These are phyloP conservation scores for Triplophysa rosa DNA, from an alignment of 2,113 vertebrate species.

Conservation along the genomic window DNA sequence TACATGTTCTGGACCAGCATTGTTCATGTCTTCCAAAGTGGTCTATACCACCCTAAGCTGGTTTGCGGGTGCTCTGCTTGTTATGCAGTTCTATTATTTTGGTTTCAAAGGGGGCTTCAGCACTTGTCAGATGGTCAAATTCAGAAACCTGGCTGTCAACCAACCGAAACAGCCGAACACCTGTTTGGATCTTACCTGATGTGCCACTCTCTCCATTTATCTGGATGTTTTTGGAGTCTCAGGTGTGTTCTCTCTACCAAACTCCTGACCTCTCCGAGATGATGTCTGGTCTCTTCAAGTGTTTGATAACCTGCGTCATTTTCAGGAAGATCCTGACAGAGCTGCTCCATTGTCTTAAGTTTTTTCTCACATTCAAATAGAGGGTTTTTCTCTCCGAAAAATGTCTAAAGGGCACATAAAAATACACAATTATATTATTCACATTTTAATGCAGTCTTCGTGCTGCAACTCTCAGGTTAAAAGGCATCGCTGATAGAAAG, in stretches of 20 bases:
- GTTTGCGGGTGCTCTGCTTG: no score
- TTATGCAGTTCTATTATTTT: no score
- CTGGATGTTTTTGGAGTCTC: slow-evolving; percentile 80
- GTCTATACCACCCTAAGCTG: no score
- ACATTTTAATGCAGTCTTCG: background rate
- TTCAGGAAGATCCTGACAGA: slow-evolving; percentile 86
- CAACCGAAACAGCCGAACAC: no score
- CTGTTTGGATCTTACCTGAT: slow-evolving; percentile 74
- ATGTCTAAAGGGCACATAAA: slow-evolving; percentile 70
- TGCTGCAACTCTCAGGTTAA: background rate
- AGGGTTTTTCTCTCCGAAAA: slow-evolving; percentile 84
- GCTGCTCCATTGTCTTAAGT: slow-evolving; percentile 84
- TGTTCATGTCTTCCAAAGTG: no score
- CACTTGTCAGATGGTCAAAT: no score
- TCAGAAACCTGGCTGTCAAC: no score
- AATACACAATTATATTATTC: background rate
- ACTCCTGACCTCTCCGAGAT: slow-evolving; percentile 77
- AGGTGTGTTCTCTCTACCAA: slow-evolving; percentile 74
- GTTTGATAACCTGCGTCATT: slow-evolving; percentile 77
- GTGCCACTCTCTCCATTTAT: slow-evolving; percentile 88
- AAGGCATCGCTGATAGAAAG: no score
- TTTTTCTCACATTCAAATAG: slow-evolving; percentile 84
- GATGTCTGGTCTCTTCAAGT: slow-evolving; percentile 68
- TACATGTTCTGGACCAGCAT: no score
- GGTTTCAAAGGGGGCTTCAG: no score